phyloP scores from a whole-genome alignment of 2,888 invertebrate genomes.

The Hymenopus coronatus region DNA sequence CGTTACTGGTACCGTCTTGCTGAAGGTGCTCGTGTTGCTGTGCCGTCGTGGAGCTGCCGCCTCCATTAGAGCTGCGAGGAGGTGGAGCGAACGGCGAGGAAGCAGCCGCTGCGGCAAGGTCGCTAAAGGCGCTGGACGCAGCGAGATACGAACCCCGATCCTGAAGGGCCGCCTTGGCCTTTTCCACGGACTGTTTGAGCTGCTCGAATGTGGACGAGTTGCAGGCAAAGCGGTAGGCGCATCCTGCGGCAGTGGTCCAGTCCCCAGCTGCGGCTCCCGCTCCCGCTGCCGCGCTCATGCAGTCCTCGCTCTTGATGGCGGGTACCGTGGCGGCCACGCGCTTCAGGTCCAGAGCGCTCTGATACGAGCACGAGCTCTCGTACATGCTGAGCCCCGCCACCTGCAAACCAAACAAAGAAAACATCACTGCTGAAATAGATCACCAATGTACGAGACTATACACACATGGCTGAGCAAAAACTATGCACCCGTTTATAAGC shows the following conservation, averaged over 20 bases:
- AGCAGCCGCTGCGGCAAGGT: slow-evolving; percentile 47
- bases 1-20: not conserved
- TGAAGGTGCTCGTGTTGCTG: not conserved
- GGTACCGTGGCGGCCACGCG: slow-evolving; percentile 57
- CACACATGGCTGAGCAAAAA: no score
- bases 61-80: slow-evolving; percentile 7
- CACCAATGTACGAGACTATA: no score
- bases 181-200: slow-evolving; percentile 85
- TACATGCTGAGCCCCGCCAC: slow-evolving; percentile 58
- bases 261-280: slow-evolving; percentile 39
- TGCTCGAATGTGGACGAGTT: slow-evolving; percentile 87
- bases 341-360: slow-evolving; percentile 76
- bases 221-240: slow-evolving; percentile 67
- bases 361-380: slow-evolving; percentile 92
- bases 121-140: slow-evolving; percentile 69
- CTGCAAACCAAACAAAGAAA: not conserved
- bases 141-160: slow-evolving; percentile 69
- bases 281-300: slow-evolving; percentile 47
- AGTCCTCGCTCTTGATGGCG: slow-evolving; percentile 51
- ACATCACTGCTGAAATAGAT: no score
- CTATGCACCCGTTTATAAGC: no score
- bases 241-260: slow-evolving; percentile 42
- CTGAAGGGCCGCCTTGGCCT: slow-evolving; percentile 82
- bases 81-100: slow-evolving; percentile 30
- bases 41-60: slow-evolving; percentile 12